These are phyloP conservation scores for Falco rusticolus DNA, from an alignment of 2,797 vertebrate species.

Conservation along the genomic window DNA sequence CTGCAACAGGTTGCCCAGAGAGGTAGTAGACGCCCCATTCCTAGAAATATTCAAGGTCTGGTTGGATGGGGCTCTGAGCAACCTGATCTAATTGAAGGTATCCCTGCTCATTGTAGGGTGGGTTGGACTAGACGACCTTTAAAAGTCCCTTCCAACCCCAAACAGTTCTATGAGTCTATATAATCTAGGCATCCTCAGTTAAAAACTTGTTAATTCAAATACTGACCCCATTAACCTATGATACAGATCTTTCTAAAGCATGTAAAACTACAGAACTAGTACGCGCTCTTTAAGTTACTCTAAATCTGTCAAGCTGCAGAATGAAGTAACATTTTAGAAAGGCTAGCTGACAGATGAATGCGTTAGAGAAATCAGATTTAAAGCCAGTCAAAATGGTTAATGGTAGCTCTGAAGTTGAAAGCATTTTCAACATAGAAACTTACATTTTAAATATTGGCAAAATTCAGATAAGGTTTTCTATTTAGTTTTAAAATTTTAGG, in stretches of 20 bases:
- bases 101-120: background rate
- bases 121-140: too few relatives aligned
- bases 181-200: background rate
- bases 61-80: background rate
- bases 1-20: background rate
- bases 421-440: background rate
- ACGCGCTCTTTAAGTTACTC: fast-evolving
- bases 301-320: background rate
- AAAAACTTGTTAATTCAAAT: background rate
- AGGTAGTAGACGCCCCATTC: background rate
- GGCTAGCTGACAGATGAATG: background rate
- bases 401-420: background rate
- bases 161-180: background rate
- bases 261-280: background rate
- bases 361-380: background rate
- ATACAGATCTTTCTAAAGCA: background rate
- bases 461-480: background rate
- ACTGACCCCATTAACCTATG: background rate
- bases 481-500: background rate
- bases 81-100: background rate
- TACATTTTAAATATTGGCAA: background rate
- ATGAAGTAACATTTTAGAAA: background rate
- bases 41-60: background rate
- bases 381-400: background rate
- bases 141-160: background rate